A percentile compares a stretch with the other conserved stretches of the same genome.
These are phyloP conservation scores for Drosophila atroscutellata DNA, from an alignment of 2,888 invertebrate genomes.

Conservation along the genomic window DNA sequence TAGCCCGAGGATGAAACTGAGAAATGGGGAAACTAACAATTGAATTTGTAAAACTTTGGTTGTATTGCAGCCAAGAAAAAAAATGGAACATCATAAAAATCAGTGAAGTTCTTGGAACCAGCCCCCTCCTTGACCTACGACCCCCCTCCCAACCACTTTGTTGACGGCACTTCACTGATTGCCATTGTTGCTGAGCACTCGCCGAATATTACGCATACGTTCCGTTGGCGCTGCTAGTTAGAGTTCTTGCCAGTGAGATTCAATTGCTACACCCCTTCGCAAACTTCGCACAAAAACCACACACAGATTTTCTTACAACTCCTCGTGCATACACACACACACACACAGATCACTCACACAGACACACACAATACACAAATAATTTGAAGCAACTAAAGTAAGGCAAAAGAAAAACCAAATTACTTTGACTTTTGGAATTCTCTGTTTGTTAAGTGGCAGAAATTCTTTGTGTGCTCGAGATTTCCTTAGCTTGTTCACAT, in stretches of 20 bases:
- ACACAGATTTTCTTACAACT: constrained; percentile 8
- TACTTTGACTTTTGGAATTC: constrained; percentile 66
- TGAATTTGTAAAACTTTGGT: constrained; percentile 47
- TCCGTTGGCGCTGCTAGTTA: constrained; percentile 39
- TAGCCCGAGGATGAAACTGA: constrained; percentile 32
- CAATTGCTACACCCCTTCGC: constrained; percentile 35
- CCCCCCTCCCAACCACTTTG: not conserved
- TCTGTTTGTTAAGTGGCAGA: constrained; percentile 59
- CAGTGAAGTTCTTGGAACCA: constrained; percentile 31
- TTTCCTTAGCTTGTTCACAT: constrained; percentile 45
- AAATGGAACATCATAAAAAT: constrained; percentile 57
- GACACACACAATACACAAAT: constrained; percentile 55
- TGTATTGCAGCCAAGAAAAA: constrained; percentile 36
- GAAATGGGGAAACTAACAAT: constrained; percentile 50
- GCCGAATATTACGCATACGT: constrained; percentile 60
- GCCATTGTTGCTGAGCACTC: constrained; percentile 50
- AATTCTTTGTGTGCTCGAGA: constrained; percentile 54
- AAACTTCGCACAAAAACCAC: constrained; percentile 4
- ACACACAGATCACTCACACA: not conserved
- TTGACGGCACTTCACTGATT: constrained; percentile 38
- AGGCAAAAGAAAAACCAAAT: constrained; percentile 35
- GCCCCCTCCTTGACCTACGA: not conserved
- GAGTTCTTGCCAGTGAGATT: constrained; percentile 35
- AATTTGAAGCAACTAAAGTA: constrained; percentile 31
- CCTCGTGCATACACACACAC: not conserved